Evolutionary conservation across 2,797 vertebrate genomes (phyloP).

Genomic region (Eulemur rubriventer): DNA sequence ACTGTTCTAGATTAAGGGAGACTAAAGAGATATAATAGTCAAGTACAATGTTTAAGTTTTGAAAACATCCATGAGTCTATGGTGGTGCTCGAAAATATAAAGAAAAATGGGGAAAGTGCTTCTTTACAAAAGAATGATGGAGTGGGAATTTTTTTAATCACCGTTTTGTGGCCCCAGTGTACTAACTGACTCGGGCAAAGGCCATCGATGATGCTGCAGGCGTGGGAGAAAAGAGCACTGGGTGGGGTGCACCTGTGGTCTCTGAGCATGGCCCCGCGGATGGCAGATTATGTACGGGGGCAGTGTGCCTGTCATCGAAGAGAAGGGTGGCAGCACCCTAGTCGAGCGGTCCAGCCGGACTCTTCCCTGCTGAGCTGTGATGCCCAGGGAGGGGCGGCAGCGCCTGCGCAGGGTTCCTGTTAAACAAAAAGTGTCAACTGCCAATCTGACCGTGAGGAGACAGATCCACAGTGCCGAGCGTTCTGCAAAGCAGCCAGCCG

Average conservation of each 20-base stretch:
- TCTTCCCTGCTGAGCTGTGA: too few relatives aligned
- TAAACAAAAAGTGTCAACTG: background rate
- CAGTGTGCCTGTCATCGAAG: background rate
- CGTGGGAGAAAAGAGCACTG: background rate
- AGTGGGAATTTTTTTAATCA: background rate
- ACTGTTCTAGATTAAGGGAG: background rate
- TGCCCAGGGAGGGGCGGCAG: accelerated
- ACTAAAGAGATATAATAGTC: background rate
- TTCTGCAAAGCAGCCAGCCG: background rate
- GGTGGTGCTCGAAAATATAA: background rate
- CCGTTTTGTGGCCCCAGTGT: background rate
- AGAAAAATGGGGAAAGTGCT: background rate
- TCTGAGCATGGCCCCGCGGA: background rate
- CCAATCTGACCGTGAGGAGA: background rate
- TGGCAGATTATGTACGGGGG: background rate
- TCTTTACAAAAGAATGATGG: background rate
- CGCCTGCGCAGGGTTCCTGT: accelerated
- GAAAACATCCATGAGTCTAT: background rate
- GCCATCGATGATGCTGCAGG: too few relatives aligned
- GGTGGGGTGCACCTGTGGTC: accelerated
- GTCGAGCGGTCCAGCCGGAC: background rate
- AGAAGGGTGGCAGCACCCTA: background rate
- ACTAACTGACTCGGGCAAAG: background rate
- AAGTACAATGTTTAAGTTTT: background rate
- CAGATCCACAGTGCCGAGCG: background rate